phyloP scores from a whole-genome alignment of 1,140 invertebrate species.

The Rhopalosiphum maidis region DNA sequence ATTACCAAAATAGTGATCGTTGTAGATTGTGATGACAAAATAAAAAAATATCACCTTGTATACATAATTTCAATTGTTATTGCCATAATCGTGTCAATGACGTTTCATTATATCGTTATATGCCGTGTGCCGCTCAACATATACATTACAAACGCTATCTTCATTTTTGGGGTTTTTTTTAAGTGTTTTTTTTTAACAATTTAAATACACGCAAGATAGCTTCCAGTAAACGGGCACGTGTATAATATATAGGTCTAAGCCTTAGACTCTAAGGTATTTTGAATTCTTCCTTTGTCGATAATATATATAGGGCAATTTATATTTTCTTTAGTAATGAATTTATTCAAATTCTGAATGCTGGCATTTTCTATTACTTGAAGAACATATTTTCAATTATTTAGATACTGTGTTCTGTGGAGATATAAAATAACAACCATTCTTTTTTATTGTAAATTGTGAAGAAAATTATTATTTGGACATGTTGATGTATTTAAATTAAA shows the following conservation, averaged over 20 bases:
- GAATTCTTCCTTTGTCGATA: neutral
- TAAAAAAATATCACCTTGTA: neutral
- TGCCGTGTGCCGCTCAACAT: neutral
- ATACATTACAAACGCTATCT: neutral
- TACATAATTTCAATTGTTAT: neutral
- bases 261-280: neutral
- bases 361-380: neutral
- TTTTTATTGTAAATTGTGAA: too few species aligned
- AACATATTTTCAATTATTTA: neutral
- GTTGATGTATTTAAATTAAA: too few species aligned
- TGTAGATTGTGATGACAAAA: neutral
- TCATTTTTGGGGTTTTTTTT: neutral
- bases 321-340: neutral
- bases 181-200: neutral
- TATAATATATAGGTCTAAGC: neutral
- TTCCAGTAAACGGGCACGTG: neutral
- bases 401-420: too few species aligned
- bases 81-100: conserved; percentile 1
- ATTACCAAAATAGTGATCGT: neutral
- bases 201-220: neutral
- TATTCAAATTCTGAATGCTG: neutral
- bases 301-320: neutral
- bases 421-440: too few species aligned
- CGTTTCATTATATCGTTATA: neutral
- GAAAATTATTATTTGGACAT: too few species aligned